Evolutionary conservation across 2,888 invertebrate genomes (phyloP), one percentile per base, ranked within the genome.

Genomic region (Amphimallon solstitiale): DNA sequence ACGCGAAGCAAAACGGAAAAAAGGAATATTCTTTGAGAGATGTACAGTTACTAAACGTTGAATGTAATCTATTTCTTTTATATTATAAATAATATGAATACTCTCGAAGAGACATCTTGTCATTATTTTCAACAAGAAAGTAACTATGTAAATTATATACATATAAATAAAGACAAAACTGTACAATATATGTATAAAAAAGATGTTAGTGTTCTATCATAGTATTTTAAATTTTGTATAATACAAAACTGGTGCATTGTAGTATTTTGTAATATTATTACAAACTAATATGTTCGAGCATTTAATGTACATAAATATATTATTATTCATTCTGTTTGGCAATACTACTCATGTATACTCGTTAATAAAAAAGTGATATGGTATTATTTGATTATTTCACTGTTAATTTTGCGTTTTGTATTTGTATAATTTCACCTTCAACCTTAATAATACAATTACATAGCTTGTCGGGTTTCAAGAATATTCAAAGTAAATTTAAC

Each of bases 201-300:
- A 70, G 69, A 64, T 63, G 59, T 67, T 65, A 67, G 67, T 67
- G 63, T 66, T 61, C 67, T 65, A 69, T 38, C 12, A 54, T 69
- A 66, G 67, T 66, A 67, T 70, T 72, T 71, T 72, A 67, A 71
- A 70, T 71, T 71, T 71, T 72, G 73, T 76, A 75, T 75, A 76
- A 73, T 70, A 72, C 56, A 59, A 75, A 76, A 72, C 73, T 77
- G 79, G 77, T 78, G 77, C 76, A 72, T 75, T 78, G 77, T 78
- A 77, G 75, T 76, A 77, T 77, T 77, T 78, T 78, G 76, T 78
- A 78, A 77, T 76, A 77, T 75, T 78, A 77, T 77, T 76, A 73
- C 72, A 73, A 74, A 71, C 70, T 74, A 73, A 74, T 76, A 73
- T 73, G 73, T 73, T 76, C 70, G 60, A 68, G 66, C 72, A 75